These are phyloP conservation scores for Homarus gammarus DNA, from an alignment of 2,888 invertebrate genomes.

Conservation along the genomic window DNA sequence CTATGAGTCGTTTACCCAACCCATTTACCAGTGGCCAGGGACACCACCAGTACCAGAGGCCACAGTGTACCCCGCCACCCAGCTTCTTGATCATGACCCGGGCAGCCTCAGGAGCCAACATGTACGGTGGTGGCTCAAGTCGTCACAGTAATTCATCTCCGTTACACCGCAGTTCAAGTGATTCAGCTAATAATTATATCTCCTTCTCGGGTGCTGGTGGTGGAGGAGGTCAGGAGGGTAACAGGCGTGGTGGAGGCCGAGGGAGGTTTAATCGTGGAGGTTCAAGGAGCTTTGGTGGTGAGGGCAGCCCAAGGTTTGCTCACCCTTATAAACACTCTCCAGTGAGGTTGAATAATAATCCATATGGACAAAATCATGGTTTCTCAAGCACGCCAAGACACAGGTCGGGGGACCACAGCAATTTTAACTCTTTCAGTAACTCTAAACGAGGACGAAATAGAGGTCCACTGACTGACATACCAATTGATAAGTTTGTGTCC, in stretches of 20 bases:
- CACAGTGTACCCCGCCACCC: conserved; percentile 15
- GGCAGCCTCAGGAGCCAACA: conserved; percentile 50
- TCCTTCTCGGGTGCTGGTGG: conserved; percentile 41
- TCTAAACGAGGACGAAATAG: conserved; percentile 23
- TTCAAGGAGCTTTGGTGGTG: neutral
- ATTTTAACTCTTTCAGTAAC: conserved; percentile 10
- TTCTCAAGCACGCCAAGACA: conserved; percentile 35
- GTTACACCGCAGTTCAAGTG: neutral
- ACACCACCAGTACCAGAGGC: conserved; percentile 11
- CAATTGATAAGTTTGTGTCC: conserved; percentile 63
- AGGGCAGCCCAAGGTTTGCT: conserved; percentile 40
- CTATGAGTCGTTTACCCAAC: conserved; percentile 61
- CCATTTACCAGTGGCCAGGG: conserved; percentile 43
- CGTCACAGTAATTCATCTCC: neutral
- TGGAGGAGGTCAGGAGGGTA: neutral
- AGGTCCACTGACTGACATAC: conserved; percentile 52
- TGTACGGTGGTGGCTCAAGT: conserved; percentile 36
- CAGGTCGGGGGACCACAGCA: conserved; percentile 21
- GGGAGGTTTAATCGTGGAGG: neutral
- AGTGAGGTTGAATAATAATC: conserved; percentile 6
- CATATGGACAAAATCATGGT: neutral
- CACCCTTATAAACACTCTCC: conserved; percentile 38
- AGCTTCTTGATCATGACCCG: conserved; percentile 55
- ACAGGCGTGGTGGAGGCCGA: neutral
- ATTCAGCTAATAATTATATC: conserved; percentile 29